Percentiles rank a stretch among this genome's conserved stretches.
These are phyloP conservation scores for Caenorhabditis elegans DNA, from an alignment of 1,140 invertebrate species.

Conservation along the genomic window WBcel235 BX284606.5:14583001-14583500, in stretches of 20 bases:
- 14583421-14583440: slow-evolving; percentile 33
- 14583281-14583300: slow-evolving; percentile 65
- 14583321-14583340: slow-evolving; percentile 63
- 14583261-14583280: slow-evolving; percentile 65
- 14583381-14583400: slow-evolving; percentile 53
- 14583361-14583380: slow-evolving; percentile 48
- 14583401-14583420: slow-evolving; percentile 32
- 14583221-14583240: slow-evolving; percentile 59
- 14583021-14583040: slow-evolving; percentile 64
- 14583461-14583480: neutral
- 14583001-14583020: slow-evolving; percentile 54
- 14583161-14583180: slow-evolving; percentile 63
- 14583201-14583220: slow-evolving; percentile 53
- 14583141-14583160: slow-evolving; percentile 63
- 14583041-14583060: slow-evolving; percentile 63
- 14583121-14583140: too few species aligned
- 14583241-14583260: slow-evolving; percentile 64
- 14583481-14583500: neutral
- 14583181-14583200: slow-evolving; percentile 64
- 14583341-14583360: slow-evolving; percentile 61
- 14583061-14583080: slow-evolving; percentile 64
- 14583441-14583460: slow-evolving; percentile 47
- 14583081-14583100: slow-evolving; percentile 51
- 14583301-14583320: slow-evolving; percentile 63
- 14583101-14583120: neutral